phyloP scores from a whole-genome alignment of 2,797 vertebrate species.

The Crenichthys baileyi region DNA sequence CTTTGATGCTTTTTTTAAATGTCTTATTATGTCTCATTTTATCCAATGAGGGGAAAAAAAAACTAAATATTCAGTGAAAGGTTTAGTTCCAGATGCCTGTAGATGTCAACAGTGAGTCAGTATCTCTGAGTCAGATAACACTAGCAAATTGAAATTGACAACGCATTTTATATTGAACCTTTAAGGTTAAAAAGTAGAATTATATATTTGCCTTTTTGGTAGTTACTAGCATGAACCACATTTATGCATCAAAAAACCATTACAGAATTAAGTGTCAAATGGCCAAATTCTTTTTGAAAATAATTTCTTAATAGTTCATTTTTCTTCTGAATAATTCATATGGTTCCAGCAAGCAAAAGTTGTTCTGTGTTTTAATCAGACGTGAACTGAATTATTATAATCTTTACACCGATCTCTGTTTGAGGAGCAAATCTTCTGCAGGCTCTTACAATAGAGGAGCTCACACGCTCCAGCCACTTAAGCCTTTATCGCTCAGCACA shows the following conservation, averaged over 20 bases:
- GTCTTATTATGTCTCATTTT: neutral
- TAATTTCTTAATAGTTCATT: neutral
- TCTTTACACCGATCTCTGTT: conserved; percentile 21
- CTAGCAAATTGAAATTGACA: conserved; percentile 5
- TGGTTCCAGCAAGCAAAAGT: neutral
- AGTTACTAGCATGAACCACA: neutral
- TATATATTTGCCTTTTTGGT: neutral
- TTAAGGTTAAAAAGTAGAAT: neutral
- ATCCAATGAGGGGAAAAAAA: conserved; percentile 1
- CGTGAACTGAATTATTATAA: conserved; percentile 27
- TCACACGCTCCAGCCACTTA: conserved; percentile 37
- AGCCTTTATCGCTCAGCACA: conserved; percentile 65
- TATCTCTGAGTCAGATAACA: neutral
- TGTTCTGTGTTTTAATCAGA: neutral
- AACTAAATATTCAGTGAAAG: neutral
- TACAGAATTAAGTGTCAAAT: neutral
- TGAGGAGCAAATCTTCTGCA: conserved; percentile 35
- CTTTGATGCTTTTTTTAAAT: neutral
- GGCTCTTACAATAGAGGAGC: conserved; percentile 26
- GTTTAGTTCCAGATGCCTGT: conserved; percentile 18
- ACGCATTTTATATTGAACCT: too few relatives aligned
- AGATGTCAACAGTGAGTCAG: conserved; percentile 22
- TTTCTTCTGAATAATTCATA: conserved; percentile 1
- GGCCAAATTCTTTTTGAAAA: neutral
- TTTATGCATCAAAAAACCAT: neutral